A percentile compares a stretch with the other conserved stretches of the same genome.
Conservation (phyloP, 2,797 vertebrate species). For the Neopelma chrysocephalum region DNA sequence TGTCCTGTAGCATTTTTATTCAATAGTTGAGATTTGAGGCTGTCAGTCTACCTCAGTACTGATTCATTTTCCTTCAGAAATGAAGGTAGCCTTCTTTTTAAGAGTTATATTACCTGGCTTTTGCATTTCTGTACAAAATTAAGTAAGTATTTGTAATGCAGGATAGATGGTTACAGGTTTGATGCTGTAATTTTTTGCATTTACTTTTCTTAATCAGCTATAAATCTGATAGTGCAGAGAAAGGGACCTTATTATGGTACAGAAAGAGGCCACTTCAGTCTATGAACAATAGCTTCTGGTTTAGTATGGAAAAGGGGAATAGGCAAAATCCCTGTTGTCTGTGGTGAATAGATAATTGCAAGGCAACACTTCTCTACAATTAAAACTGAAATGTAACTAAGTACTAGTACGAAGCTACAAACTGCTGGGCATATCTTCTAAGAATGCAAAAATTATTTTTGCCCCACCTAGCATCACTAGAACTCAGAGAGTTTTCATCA, state of each 20-base stretch:
- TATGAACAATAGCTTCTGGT: constrained; percentile 13
- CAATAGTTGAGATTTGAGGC: neutral
- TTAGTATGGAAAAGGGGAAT: neutral
- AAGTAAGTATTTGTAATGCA: neutral
- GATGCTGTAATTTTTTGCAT: neutral
- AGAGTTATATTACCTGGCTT: neutral
- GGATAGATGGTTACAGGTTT: neutral
- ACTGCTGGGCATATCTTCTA: neutral
- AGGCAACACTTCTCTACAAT: neutral
- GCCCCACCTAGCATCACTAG: neutral
- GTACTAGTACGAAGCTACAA: neutral
- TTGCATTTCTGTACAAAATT: neutral
- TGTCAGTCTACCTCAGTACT: neutral
- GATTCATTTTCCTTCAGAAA: neutral
- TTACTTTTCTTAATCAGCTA: neutral
- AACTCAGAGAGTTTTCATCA: neutral
- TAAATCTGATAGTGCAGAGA: neutral
- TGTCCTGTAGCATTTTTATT: neutral
- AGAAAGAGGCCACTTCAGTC: neutral
- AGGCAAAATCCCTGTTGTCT: neutral
- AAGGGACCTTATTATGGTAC: neutral
- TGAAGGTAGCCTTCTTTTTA: neutral
- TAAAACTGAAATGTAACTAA: neutral
- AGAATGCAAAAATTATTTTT: neutral
- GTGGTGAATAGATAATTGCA: neutral